Evolutionary conservation across 1,140 invertebrate genomes (phyloP).

Genomic region (Ridgeia piscesae): DNA sequence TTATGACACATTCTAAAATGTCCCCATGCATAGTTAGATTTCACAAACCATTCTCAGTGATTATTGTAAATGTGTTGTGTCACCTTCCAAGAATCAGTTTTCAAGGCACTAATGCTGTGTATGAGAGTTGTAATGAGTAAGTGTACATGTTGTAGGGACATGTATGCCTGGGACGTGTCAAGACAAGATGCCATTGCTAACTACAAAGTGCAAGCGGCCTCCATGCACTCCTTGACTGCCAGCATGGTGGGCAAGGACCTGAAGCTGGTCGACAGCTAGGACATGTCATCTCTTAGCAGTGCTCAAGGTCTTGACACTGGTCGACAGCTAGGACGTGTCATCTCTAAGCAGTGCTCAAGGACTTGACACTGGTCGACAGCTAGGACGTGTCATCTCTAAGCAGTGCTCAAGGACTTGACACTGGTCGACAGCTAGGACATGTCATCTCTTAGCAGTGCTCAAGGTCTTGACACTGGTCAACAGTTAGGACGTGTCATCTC

Average conservation of each 20-base stretch:
- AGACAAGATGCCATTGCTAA: slow-evolving; percentile 71
- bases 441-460: too few species aligned
- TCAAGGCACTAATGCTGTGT: not conserved
- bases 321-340: not conserved
- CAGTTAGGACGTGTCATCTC: too few species aligned
- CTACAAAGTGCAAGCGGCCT: slow-evolving; percentile 69
- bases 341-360: not conserved
- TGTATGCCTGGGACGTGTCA: slow-evolving; percentile 75
- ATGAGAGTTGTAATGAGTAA: slow-evolving; percentile 20
- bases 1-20: too few species aligned
- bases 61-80: slow-evolving; percentile 19
- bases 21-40: slow-evolving; percentile 1
- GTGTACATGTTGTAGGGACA: slow-evolving; percentile 64
- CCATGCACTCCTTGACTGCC: slow-evolving; percentile 82
- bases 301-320: not conserved
- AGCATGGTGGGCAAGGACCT: slow-evolving; percentile 77
- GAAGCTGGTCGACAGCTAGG: slow-evolving; percentile 56
- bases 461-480: too few species aligned
- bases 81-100: not conserved
- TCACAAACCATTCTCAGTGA: slow-evolving; percentile 22
- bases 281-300: not conserved
- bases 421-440: too few species aligned
- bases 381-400: too few species aligned
- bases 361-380: too few species aligned
- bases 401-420: too few species aligned